A percentile compares a stretch with the other conserved stretches of the same genome.
Conservation (phyloP, 2,113 vertebrate species). For the Argyrosomus japonicus region DNA sequence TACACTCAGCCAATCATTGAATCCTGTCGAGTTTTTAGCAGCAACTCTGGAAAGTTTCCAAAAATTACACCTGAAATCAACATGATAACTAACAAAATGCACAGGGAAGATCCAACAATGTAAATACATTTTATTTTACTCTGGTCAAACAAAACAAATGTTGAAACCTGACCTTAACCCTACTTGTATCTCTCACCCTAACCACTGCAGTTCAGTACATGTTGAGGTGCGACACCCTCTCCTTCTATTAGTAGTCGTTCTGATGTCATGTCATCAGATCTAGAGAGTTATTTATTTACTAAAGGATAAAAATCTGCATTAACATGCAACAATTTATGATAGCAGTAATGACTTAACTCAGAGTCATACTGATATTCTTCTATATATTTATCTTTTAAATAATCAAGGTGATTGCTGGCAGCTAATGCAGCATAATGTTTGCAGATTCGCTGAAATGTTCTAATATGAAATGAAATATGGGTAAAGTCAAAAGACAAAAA, state of each 20-base stretch:
- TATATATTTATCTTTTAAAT: no score
- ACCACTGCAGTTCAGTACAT: no score
- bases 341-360: background rate
- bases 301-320: background rate
- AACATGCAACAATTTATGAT: background rate
- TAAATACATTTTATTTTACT: background rate
- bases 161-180: no score
- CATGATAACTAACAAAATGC: background rate
- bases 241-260: no score
- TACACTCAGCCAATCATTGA: background rate
- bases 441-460: background rate
- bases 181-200: no score
- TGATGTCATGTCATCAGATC: no score
- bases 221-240: no score
- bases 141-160: background rate
- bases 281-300: no score
- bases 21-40: background rate
- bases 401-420: background rate
- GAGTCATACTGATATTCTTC: background rate
- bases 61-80: background rate
- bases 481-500: background rate
- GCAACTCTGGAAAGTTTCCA: background rate
- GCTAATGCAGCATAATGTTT: background rate
- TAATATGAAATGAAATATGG: background rate
- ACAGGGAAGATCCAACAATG: background rate